Evolutionary conservation across 1,140 invertebrate species (phyloP).

Genomic region (Dendrolimus punctatus): DNA sequence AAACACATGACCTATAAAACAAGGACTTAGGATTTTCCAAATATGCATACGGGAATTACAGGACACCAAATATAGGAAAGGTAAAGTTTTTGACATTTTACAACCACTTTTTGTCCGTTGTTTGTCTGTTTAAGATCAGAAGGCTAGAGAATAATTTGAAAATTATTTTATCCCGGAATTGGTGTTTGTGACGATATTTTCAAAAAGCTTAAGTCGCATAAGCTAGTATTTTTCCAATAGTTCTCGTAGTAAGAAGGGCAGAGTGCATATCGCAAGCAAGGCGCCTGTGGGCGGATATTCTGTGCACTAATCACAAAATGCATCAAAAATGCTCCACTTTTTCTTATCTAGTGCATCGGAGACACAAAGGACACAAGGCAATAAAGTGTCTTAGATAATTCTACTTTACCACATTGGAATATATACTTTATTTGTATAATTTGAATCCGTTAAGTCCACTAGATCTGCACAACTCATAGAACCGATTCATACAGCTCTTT

Average conservation of each 20-base stretch:
- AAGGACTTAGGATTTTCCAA: too few species aligned
- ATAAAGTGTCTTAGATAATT: conserved; percentile 14
- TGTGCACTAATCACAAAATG: conserved; percentile 15
- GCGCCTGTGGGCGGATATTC: conserved; percentile 2
- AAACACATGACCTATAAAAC: too few species aligned
- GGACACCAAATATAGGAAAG: too few species aligned
- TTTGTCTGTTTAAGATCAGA: too few species aligned
- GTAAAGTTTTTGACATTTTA: too few species aligned
- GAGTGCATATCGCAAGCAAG: conserved; percentile 10
- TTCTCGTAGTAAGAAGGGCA: conserved; percentile 4
- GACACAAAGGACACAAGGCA: conserved; percentile 15
- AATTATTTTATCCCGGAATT: too few species aligned
- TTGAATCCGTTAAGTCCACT: conserved; percentile 47
- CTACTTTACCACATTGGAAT: conserved; percentile 49
- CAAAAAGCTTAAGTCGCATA: too few species aligned
- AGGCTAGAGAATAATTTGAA: too few species aligned
- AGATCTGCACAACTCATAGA: conserved; percentile 53
- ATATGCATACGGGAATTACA: too few species aligned
- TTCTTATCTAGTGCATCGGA: conserved; percentile 29
- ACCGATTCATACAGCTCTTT: conserved; percentile 55
- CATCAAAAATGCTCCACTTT: conserved; percentile 8
- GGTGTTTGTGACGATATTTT: too few species aligned
- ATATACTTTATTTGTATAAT: conserved; percentile 46
- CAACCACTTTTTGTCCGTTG: too few species aligned
- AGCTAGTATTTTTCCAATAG: conserved; percentile 4